Conservation (phyloP, 2,888 invertebrate species). For the Drosophila crucigera region DNA sequence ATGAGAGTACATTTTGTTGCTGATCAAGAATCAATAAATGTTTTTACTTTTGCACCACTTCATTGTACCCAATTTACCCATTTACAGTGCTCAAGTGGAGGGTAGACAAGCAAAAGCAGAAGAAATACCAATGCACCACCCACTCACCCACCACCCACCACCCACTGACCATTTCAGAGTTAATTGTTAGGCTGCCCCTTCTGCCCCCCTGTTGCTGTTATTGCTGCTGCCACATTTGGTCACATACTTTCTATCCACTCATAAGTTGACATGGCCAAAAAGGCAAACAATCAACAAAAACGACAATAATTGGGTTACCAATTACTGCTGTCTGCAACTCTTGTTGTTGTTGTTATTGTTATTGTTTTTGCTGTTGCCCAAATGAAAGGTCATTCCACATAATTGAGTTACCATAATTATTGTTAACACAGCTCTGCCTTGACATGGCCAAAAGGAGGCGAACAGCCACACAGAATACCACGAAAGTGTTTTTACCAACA, state of each 20-base stretch:
- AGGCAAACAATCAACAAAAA: constrained; percentile 14
- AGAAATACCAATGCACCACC: neutral
- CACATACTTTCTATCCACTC: constrained; percentile 72
- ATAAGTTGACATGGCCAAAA: constrained; percentile 42
- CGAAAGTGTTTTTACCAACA: neutral
- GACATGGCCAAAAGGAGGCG: neutral
- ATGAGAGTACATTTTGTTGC: neutral
- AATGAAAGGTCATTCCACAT: constrained; percentile 5
- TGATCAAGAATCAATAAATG: neutral
- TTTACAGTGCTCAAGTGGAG: neutral
- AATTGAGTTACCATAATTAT: neutral
- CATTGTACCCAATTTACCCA: neutral
- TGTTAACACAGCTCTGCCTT: neutral
- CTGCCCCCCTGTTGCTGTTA: neutral
- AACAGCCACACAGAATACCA: neutral
- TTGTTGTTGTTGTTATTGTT: constrained; percentile 2
- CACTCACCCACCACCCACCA: neutral
- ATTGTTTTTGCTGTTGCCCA: neutral
- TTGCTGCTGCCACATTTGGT: constrained; percentile 52
- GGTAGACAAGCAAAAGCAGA: neutral
- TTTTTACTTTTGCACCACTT: neutral
- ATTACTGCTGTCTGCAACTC: constrained; percentile 19
- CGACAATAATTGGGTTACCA: constrained; percentile 53
- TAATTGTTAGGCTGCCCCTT: constrained; percentile 12
- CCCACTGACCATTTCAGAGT: constrained; percentile 14